These are phyloP conservation scores for Calliphora vomitoria DNA, from an alignment of 2,888 invertebrate genomes.

Conservation along the genomic window DNA sequence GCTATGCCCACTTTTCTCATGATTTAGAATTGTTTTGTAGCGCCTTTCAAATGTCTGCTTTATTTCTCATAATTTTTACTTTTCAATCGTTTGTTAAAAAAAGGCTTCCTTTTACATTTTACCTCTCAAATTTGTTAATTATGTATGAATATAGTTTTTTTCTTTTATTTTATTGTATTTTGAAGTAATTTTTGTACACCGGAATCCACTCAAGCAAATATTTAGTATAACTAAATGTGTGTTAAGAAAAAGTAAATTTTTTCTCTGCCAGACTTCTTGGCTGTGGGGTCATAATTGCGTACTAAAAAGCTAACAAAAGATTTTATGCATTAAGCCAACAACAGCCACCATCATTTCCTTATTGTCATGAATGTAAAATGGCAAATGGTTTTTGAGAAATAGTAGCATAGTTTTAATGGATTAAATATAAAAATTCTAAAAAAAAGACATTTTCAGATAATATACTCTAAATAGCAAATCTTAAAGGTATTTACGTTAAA, in stretches of 20 bases:
- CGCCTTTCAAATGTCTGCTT: slow-evolving; percentile 15
- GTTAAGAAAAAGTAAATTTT: background rate
- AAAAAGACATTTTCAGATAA: no score
- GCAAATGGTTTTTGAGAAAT: slow-evolving; percentile 20
- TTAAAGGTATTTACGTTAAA: no score
- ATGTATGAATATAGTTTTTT: slow-evolving; percentile 19
- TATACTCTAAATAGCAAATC: no score
- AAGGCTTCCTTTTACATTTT: slow-evolving; percentile 20
- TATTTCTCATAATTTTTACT: background rate
- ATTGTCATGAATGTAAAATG: slow-evolving; percentile 18
- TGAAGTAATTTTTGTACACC: slow-evolving; percentile 31
- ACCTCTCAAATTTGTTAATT: slow-evolving; percentile 24
- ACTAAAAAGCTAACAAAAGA: background rate
- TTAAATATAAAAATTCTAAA: no score
- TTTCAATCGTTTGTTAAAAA: background rate
- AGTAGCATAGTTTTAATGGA: no score
- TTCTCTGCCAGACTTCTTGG: background rate
- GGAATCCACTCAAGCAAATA: slow-evolving; percentile 48
- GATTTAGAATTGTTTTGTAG: background rate
- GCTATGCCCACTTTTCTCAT: no score
- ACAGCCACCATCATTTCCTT: slow-evolving; percentile 16
- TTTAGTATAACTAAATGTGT: background rate
- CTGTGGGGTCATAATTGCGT: slow-evolving; percentile 11
- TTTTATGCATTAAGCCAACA: slow-evolving; percentile 6
- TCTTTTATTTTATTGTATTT: background rate